Conservation (phyloP, 2,797 vertebrate genomes). For the Sebastes diploproa region DNA sequence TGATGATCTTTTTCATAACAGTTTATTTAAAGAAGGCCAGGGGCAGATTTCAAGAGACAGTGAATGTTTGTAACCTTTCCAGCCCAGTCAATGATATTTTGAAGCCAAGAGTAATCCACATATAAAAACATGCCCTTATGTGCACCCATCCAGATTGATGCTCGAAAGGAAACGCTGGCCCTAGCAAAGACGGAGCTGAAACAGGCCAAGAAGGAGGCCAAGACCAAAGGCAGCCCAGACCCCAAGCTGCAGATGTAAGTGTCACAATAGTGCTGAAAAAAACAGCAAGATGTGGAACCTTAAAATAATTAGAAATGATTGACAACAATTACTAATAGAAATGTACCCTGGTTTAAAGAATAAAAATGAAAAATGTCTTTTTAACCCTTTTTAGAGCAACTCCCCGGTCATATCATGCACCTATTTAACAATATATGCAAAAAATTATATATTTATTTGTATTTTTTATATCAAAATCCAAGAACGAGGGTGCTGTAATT, state of each 20-base stretch:
- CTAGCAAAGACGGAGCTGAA: constrained; percentile 76
- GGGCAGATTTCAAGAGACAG: neutral
- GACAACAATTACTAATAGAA: neutral
- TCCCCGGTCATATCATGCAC: too few species aligned
- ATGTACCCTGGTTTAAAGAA: neutral
- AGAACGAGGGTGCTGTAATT: too few species aligned
- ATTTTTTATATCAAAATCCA: too few species aligned
- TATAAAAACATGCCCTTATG: neutral
- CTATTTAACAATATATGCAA: too few species aligned
- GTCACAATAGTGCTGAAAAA: neutral
- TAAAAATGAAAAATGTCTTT: too few species aligned
- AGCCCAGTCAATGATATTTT: neutral
- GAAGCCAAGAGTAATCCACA: neutral
- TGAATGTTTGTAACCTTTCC: neutral
- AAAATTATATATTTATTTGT: too few species aligned
- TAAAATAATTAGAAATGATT: neutral
- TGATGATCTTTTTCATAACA: neutral
- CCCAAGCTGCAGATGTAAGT: constrained; percentile 76
- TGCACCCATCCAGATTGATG: constrained; percentile 68
- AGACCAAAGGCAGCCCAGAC: constrained; percentile 68
- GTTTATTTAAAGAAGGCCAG: neutral
- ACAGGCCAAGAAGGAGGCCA: constrained; percentile 77
- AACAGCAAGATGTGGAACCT: neutral
- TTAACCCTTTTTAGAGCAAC: too few species aligned
- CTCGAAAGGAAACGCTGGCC: constrained; percentile 74